Evolutionary conservation across 2,797 vertebrate species (phyloP).

Genomic region (Jordanella pulchra): DNA sequence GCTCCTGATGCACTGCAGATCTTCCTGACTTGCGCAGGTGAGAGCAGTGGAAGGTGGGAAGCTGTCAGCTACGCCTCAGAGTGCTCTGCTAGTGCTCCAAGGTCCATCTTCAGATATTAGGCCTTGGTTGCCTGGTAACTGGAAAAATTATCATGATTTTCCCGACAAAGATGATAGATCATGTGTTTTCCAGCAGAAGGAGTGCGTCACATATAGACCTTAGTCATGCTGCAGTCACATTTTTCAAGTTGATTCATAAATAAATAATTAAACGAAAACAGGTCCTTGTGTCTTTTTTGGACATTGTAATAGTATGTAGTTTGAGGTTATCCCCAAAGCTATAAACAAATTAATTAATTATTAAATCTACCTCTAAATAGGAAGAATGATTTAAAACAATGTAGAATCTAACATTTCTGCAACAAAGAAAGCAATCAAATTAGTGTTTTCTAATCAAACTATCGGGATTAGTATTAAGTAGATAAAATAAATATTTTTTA

Average conservation of each 20-base stretch:
- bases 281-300: background rate
- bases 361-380: too few species aligned
- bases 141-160: slow-evolving; percentile 61
- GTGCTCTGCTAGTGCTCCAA: slow-evolving; percentile 36
- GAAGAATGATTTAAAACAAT: background rate
- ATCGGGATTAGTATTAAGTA: background rate
- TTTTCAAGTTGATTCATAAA: background rate
- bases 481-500: background rate
- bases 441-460: background rate
- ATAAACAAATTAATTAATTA: background rate
- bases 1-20: slow-evolving; percentile 65
- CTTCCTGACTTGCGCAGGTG: slow-evolving; percentile 66
- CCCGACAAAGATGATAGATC: slow-evolving; percentile 45
- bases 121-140: slow-evolving; percentile 76
- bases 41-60: slow-evolving; percentile 63
- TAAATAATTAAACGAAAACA: background rate
- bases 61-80: slow-evolving; percentile 55
- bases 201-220: slow-evolving; percentile 21
- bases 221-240: slow-evolving; percentile 14
- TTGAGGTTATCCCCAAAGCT: background rate
- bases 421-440: background rate
- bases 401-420: background rate
- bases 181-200: slow-evolving; percentile 40
- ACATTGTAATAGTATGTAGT: background rate
- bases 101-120: slow-evolving; percentile 59